Percentiles rank a stretch among this genome's conserved stretches.
Evolutionary conservation across 2,113 vertebrate species (phyloP).

Genomic region (Cryptotis parvus): DNA sequence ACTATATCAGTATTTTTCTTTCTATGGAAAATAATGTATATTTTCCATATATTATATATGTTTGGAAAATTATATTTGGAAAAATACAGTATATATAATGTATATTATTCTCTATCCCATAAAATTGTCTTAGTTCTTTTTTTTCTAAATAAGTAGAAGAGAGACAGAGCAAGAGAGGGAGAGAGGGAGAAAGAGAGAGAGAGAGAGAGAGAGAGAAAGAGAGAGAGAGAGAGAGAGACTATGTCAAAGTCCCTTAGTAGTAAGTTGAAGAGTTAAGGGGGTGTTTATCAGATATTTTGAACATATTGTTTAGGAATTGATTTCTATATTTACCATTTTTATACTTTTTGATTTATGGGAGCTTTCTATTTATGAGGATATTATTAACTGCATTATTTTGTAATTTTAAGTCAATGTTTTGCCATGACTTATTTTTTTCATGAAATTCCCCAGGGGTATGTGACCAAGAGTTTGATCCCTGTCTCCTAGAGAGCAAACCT

Average conservation of each 20-base stretch:
- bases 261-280: neutral
- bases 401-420: neutral
- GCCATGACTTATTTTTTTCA: neutral
- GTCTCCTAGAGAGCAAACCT: too few species aligned
- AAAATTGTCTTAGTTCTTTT: neutral
- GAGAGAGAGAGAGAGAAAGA: too few species aligned
- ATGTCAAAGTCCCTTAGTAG: neutral
- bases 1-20: neutral
- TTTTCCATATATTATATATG: too few species aligned
- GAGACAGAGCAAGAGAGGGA: too few species aligned
- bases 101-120: neutral
- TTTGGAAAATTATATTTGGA: too few species aligned
- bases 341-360: neutral
- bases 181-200: too few species aligned
- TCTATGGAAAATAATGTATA: neutral
- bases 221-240: neutral
- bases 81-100: neutral
- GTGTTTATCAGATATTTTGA: constrained; percentile 26
- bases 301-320: constrained; percentile 44
- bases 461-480: too few species aligned
- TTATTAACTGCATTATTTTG: neutral
- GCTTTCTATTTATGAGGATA: neutral
- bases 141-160: neutral
- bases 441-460: too few species aligned
- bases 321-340: constrained; percentile 13